phyloP scores from a whole-genome alignment of 2,888 invertebrate species.

The Trachelus tabidus region DNA sequence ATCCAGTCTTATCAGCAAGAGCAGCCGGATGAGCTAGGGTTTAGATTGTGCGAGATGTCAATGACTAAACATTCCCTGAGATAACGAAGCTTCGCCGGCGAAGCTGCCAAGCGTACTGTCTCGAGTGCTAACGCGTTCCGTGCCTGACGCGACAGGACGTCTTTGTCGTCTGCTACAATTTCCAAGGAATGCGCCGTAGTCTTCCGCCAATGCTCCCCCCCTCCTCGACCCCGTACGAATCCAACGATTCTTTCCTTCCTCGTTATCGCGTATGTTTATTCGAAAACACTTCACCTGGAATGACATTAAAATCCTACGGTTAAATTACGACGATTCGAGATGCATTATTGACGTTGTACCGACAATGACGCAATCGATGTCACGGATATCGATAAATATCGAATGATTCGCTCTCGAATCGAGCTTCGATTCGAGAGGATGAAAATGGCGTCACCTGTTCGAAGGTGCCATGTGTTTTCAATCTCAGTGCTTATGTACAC shows the following conservation, averaged over 20 bases:
- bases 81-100: not conserved
- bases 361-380: not conserved
- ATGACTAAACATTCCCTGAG: not conserved
- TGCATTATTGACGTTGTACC: not conserved
- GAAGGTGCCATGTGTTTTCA: not conserved
- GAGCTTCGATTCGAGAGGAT: not conserved
- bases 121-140: not conserved
- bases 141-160: not conserved
- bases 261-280: not conserved
- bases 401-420: not conserved
- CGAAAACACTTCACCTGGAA: not conserved
- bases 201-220: not conserved
- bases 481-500: not conserved
- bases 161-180: not conserved
- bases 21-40: not conserved
- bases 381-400: not conserved
- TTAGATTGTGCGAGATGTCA: not conserved
- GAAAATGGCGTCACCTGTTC: slow-evolving; percentile 5
- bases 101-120: not conserved
- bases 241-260: not conserved
- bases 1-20: not conserved
- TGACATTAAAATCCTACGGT: not conserved
- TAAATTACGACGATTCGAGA: not conserved
- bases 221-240: not conserved
- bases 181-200: slow-evolving; percentile 15